Evolutionary conservation across 1,140 invertebrate genomes (phyloP), one percentile per base, ranked within the genome.

Genomic region (Meloidogyne floridensis): DNA sequence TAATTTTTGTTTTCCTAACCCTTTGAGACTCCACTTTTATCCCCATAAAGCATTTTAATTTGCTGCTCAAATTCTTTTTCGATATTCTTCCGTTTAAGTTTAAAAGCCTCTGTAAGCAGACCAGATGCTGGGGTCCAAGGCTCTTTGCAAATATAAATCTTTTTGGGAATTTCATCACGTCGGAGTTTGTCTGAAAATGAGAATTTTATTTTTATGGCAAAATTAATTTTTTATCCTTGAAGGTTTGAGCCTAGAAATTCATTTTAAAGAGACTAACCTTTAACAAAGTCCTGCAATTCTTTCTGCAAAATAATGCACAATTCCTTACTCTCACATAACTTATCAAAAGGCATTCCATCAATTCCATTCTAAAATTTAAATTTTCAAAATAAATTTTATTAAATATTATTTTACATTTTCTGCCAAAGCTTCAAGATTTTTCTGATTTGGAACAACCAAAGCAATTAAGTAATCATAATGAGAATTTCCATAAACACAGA

Each of bases 71-170:
- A 98, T 86, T 93, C 93, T 80, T 96, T 94, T 91, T 97, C 94
- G 80, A 98, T 96, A 87, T 95, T 94, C 92, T 96, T 97, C 84
- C 97, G 93, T 91, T 97, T 97, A 84, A 98, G 92, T 91, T 98
- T 98, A 91, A 98, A 95, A 71, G 97, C 96, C 84, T 97, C 97
- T 15, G 97, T 98, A 3, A 93, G 95, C n/a, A 98, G 92, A 65
- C 96, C 96, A 93, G 94, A 95, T 89, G 97, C 96, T 0, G 96
- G 96, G 0, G 95, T 95, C 97, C 97, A 98, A 72, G 95, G 93
- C 87, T 98, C 96, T 42, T 93, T 91, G 86, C 94, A 94, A 20
- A 99, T 91, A 90, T 94, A 95, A 8, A 98, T 93, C 4, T 94
- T 95, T n/a, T 93, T 93, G 0, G 97, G 97, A 76, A 97, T 94